Evolutionary conservation across 92 coral and sea anemone genomes (phyloP).

Genomic region (Porites divaricata): DNA sequence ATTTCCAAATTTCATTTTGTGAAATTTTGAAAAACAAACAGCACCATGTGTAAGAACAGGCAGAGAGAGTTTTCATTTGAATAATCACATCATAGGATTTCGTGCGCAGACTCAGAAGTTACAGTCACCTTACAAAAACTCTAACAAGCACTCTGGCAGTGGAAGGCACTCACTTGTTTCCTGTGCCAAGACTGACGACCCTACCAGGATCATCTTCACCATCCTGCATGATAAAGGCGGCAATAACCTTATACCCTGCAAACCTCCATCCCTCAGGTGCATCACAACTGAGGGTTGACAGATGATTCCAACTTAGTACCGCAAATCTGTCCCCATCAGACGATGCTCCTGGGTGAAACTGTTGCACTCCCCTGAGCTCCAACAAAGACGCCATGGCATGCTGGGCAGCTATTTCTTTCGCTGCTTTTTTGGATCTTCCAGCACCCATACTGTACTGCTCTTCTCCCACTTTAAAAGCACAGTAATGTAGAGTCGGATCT

Average conservation of each 20-base stretch:
- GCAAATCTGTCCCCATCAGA: constrained; percentile 83
- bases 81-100: no score
- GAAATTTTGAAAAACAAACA: no score
- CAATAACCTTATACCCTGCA: constrained; percentile 85
- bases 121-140: no score
- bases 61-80: no score
- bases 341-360: constrained; percentile 68
- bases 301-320: constrained; percentile 80
- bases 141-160: no score
- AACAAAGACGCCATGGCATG: constrained; percentile 69
- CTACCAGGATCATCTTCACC: constrained; percentile 57
- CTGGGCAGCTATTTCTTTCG: constrained; percentile 71
- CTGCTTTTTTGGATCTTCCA: constrained; percentile 80
- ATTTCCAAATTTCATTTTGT: no score
- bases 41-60: no score
- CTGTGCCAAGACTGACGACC: constrained; percentile 93
- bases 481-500: constrained; percentile 60
- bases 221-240: constrained; percentile 78
- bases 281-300: constrained; percentile 59
- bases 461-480: constrained; percentile 67
- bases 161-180: constrained; percentile 96
- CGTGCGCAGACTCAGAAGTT: no score
- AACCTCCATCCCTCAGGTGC: constrained; percentile 86
- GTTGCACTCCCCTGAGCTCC: constrained; percentile 48
- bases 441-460: constrained; percentile 64